Percentiles rank a stretch among this genome's conserved stretches.
Conservation (phyloP, 2,888 invertebrate species). For the Sclerodermus sp. region DNA sequence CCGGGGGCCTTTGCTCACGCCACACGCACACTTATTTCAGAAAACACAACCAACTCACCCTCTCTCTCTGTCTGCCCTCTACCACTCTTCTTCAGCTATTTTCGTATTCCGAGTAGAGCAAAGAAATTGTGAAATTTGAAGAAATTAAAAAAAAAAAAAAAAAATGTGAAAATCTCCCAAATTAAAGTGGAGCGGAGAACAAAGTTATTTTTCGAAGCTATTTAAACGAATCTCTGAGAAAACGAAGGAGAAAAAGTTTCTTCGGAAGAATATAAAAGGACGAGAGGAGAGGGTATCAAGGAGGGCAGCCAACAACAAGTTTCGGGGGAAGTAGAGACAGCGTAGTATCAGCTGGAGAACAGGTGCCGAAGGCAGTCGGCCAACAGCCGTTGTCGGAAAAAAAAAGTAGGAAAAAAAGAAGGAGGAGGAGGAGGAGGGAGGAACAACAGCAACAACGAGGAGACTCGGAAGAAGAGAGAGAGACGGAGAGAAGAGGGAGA, state of each 20-base stretch:
- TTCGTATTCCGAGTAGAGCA: too few relatives aligned
- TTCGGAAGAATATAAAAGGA: too few relatives aligned
- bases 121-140: too few relatives aligned
- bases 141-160: too few relatives aligned
- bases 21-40: slow-evolving; percentile 3
- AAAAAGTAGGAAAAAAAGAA: slow-evolving; percentile 27
- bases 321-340: background rate
- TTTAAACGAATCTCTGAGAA: too few relatives aligned
- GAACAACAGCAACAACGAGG: too few relatives aligned
- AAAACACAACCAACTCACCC: background rate
- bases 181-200: too few relatives aligned
- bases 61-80: slow-evolving; percentile 12
- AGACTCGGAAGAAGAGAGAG: too few relatives aligned
- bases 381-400: slow-evolving; percentile 11
- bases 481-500: too few relatives aligned
- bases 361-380: slow-evolving; percentile 47
- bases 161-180: too few relatives aligned
- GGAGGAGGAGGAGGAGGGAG: slow-evolving; percentile 20
- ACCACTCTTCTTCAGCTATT: background rate
- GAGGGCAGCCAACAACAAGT: slow-evolving; percentile 11
- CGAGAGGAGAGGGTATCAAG: background rate
- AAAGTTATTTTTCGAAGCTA: too few relatives aligned
- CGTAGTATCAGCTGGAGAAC: slow-evolving; percentile 53
- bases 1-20: slow-evolving; percentile 49
- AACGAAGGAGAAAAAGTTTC: too few relatives aligned